Evolutionary conservation across 2,113 vertebrate species (phyloP).

Genomic region (Tretioscincus oriximinensis): DNA sequence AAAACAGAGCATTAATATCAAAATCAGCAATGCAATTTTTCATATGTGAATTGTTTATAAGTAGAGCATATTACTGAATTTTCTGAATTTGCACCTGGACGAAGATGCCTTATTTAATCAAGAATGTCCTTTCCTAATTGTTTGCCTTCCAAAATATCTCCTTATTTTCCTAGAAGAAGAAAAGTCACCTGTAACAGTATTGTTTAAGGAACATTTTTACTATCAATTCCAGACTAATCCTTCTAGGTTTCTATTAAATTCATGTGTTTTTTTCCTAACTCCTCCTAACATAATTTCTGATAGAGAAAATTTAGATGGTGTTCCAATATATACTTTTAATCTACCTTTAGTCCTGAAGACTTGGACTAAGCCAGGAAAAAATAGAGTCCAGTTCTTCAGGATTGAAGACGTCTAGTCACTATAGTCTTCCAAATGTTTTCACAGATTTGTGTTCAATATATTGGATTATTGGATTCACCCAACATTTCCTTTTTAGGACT

Average conservation of each 20-base stretch:
- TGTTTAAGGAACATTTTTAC: neutral
- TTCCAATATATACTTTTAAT: too few relatives aligned
- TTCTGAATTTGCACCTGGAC: neutral
- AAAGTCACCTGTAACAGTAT: slow-evolving; percentile 5
- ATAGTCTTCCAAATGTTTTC: neutral
- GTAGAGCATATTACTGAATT: neutral
- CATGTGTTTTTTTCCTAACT: neutral
- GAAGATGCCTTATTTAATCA: neutral
- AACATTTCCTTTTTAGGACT: neutral
- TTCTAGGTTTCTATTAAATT: neutral
- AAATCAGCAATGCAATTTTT: neutral
- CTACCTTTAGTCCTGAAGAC: too few relatives aligned
- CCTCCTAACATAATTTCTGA: neutral
- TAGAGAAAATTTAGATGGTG: neutral
- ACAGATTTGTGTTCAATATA: neutral
- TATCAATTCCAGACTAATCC: neutral
- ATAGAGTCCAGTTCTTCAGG: too few relatives aligned
- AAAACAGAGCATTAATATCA: neutral
- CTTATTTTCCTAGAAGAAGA: neutral
- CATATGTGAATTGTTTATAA: neutral
- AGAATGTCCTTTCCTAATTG: neutral
- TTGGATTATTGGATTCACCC: rapidly evolving
- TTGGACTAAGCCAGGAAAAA: too few relatives aligned
- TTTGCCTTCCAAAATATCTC: neutral
- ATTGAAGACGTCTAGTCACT: neutral